Evolutionary conservation across 2,888 invertebrate species (phyloP).

Genomic region (Lycocerus yunnanus): DNA sequence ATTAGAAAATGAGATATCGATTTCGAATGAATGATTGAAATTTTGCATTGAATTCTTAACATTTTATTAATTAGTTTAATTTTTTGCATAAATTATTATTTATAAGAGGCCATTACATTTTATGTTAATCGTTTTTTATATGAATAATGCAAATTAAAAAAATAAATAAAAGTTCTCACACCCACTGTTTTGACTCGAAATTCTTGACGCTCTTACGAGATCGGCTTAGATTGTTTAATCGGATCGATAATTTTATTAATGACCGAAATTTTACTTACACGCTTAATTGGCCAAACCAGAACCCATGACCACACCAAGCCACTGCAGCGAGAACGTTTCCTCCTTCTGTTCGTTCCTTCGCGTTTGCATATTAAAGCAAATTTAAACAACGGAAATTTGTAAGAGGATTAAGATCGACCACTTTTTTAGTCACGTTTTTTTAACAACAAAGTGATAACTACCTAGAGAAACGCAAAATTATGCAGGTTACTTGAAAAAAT

Average conservation of each 20-base stretch:
- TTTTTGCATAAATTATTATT: neutral
- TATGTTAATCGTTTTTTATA: neutral
- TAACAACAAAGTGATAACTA: neutral
- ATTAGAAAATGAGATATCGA: slow-evolving; percentile 1
- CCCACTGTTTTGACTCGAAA: neutral
- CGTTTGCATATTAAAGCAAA: no score
- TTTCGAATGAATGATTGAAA: neutral
- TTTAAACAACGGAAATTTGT: neutral
- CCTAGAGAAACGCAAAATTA: neutral
- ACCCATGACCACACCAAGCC: no score
- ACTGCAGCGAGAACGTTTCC: no score
- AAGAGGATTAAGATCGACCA: neutral
- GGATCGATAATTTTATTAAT: neutral
- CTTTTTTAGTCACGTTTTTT: neutral
- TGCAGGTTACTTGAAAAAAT: neutral
- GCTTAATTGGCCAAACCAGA: neutral
- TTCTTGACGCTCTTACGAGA: neutral
- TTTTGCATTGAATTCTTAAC: neutral
- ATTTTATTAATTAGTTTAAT: neutral
- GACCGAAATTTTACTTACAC: neutral
- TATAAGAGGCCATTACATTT: neutral
- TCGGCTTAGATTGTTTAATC: neutral
- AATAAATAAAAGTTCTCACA: neutral
- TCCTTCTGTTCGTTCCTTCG: no score
- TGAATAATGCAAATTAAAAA: slow-evolving; percentile 2